Conservation (phyloP, 2,797 vertebrate species). For the Oreochromis mossambicus region DNA sequence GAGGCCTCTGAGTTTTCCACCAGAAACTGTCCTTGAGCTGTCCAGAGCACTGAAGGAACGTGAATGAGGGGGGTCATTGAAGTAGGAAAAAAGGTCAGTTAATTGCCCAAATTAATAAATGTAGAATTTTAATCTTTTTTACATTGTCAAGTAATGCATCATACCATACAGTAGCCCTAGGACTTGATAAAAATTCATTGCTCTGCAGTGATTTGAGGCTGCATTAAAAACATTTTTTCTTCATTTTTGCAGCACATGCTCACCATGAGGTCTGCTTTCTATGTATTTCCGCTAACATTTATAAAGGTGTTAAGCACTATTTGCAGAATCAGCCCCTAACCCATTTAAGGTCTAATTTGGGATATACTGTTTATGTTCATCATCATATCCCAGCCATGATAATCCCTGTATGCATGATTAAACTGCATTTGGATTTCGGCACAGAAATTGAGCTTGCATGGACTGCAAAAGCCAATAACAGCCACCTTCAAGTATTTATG, state of each 20-base stretch:
- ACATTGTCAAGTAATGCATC: slow-evolving; percentile 33
- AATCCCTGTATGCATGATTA: slow-evolving; percentile 49
- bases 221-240: slow-evolving; percentile 23
- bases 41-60: slow-evolving; percentile 76
- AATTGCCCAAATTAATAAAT: neutral
- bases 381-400: slow-evolving; percentile 24
- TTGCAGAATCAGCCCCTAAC: slow-evolving; percentile 24
- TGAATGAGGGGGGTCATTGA: neutral
- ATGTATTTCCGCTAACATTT: slow-evolving; percentile 6
- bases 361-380: slow-evolving; percentile 35
- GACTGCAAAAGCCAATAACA: neutral
- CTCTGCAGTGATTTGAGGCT: slow-evolving; percentile 5
- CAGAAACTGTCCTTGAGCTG: slow-evolving; percentile 80
- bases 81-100: slow-evolving; percentile 2
- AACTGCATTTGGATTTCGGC: slow-evolving; percentile 30
- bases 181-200: slow-evolving; percentile 36
- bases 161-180: neutral
- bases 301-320: slow-evolving; percentile 11
- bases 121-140: neutral
- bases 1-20: slow-evolving; percentile 80
- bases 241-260: slow-evolving; percentile 15
- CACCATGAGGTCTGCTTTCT: neutral
- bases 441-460: slow-evolving; percentile 1
- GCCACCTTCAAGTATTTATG: neutral
- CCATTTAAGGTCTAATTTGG: slow-evolving; percentile 52